A percentile compares a stretch with the other conserved stretches of the same genome.
Evolutionary conservation across 2,797 vertebrate species (phyloP).

Genomic region (Xiphophorus birchmanni): DNA sequence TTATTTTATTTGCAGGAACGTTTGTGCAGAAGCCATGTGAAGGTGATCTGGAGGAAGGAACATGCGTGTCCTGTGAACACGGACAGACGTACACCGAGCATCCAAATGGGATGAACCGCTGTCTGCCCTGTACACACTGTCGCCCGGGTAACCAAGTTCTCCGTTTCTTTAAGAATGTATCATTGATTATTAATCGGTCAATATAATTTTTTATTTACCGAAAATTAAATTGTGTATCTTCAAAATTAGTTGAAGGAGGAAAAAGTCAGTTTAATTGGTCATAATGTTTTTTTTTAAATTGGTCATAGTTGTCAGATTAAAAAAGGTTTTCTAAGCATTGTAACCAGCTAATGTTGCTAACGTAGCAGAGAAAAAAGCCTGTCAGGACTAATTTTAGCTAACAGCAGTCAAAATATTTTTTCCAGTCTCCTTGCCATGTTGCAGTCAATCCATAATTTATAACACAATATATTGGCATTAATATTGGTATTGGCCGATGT

Average conservation of each 20-base stretch:
- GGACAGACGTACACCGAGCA: slow-evolving; percentile 82
- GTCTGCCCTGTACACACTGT: slow-evolving; percentile 82
- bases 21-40: slow-evolving; percentile 77
- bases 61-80: slow-evolving; percentile 70
- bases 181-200: neutral
- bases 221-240: neutral
- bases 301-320: too few relatives aligned
- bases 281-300: neutral
- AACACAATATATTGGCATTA: too few relatives aligned
- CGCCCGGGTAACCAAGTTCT: slow-evolving; percentile 72
- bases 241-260: neutral
- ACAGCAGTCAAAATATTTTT: neutral
- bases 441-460: too few relatives aligned
- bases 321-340: neutral
- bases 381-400: neutral
- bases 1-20: slow-evolving; percentile 68
- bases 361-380: neutral
- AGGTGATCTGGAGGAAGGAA: slow-evolving; percentile 65
- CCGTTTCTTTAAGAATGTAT: neutral
- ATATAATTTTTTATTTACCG: neutral
- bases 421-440: too few relatives aligned
- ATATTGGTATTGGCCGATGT: neutral
- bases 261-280: too few relatives aligned
- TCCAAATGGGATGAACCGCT: slow-evolving; percentile 83
- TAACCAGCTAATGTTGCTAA: neutral